Evolutionary conservation across 2,797 vertebrate genomes (phyloP).

Genomic region (Taenioides sp.): DNA sequence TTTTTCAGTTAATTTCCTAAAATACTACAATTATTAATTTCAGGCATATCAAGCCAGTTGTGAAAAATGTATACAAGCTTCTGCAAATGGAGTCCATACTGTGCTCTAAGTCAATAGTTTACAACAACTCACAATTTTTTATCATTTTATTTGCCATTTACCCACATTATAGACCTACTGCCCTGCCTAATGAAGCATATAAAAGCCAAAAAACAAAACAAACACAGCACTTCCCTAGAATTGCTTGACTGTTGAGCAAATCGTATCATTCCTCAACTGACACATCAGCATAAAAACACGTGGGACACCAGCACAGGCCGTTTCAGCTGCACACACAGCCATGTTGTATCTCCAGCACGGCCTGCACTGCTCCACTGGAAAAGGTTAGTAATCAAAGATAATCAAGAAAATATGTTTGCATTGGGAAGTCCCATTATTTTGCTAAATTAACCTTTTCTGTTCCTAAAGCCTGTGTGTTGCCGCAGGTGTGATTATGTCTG

Average conservation of each 20-base stretch:
- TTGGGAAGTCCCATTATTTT: too few relatives aligned
- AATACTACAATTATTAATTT: too few relatives aligned
- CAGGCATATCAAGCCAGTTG: neutral
- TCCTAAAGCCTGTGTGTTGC: neutral
- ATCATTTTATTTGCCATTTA: too few relatives aligned
- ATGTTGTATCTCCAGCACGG: neutral
- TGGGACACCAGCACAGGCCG: neutral
- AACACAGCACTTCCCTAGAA: too few relatives aligned
- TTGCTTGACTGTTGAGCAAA: too few relatives aligned
- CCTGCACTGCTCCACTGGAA: neutral
- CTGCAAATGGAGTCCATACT: too few relatives aligned
- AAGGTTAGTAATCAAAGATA: neutral
- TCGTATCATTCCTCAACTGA: neutral
- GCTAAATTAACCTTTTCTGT: neutral
- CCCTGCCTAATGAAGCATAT: neutral
- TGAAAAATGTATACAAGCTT: too few relatives aligned
- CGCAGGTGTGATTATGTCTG: neutral
- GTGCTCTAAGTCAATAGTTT: too few relatives aligned
- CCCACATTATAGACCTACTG: neutral
- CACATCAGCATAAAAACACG: neutral
- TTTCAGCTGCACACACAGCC: neutral
- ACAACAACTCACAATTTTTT: too few relatives aligned
- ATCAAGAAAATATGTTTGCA: neutral
- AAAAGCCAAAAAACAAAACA: neutral
- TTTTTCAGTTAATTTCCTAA: too few relatives aligned